Conservation (phyloP, 2,797 vertebrate species). For the Orientallactaga sibirica region DNA sequence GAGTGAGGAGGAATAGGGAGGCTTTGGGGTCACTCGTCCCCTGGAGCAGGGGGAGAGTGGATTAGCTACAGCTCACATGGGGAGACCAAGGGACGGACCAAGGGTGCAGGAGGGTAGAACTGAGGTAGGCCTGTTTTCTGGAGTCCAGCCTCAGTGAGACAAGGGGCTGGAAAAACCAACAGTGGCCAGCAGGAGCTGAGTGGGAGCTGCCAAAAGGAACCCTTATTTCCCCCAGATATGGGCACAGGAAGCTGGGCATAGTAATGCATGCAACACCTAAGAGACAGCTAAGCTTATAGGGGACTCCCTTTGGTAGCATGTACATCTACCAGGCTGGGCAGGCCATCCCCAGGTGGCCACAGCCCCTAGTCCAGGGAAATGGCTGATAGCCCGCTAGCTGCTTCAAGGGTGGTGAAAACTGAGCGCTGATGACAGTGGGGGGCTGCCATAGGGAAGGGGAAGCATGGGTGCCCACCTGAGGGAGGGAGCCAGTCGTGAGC, state of each 20-base stretch:
- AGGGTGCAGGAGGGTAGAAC: neutral
- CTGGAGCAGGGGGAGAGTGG: neutral
- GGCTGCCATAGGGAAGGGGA: neutral
- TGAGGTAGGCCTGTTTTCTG: neutral
- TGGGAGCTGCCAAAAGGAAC: neutral
- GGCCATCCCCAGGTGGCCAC: neutral
- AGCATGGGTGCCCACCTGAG: conserved; percentile 89
- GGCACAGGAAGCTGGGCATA: neutral
- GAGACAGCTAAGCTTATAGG: neutral
- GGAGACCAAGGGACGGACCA: neutral
- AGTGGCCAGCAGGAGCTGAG: neutral
- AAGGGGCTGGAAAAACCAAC: neutral
- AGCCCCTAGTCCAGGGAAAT: neutral
- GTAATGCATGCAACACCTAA: neutral
- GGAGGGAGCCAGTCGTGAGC: conserved; percentile 92
- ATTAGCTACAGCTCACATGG: neutral
- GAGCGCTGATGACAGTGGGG: neutral
- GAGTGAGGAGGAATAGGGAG: neutral
- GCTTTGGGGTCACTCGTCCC: neutral
- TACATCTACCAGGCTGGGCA: neutral
- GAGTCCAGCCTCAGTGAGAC: neutral
- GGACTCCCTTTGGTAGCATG: neutral
- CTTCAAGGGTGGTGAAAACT: neutral
- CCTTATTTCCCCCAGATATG: neutral
- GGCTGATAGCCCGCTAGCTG: neutral